Evolutionary conservation across 1,140 invertebrate species (phyloP), one percentile per base, ranked within the genome.

Genomic region (Micrasema minimum): DNA sequence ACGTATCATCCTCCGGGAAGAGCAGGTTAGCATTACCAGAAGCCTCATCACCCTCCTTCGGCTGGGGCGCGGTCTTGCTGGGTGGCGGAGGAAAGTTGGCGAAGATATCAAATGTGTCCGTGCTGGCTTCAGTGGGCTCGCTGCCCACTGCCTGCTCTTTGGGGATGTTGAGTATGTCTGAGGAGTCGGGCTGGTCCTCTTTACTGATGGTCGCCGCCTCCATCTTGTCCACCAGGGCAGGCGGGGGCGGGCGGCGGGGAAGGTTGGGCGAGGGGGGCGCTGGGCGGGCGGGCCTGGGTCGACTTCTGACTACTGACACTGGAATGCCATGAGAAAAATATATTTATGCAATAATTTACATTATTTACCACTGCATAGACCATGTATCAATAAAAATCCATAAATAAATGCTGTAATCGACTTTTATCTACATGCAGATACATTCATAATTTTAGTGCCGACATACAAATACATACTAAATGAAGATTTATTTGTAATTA

Each of bases 61-160:
- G 43, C 37, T 41, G 66, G 6, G 65, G 65, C 1, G 23, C 22
- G 14, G 35, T 69, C 46, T 69, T 75, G 18, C 65, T 71, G 1
- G 73, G 73, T 1, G 73, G 73, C 7, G 72, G 72, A 5, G 73
- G 73, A 35, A 75, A 75, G 46, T 75, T 75, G 41, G 74, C 70
- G 66, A 85, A 85, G 76, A 85, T 81, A 64, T 83, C 82, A 61
- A 85, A 85, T 0, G 83, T 83, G 51, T 85, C 82, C 1, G 66
- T 46, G n/a, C 38, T 22, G 12, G 9, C 7, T 16, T 9, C 20
- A 16, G 43, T 12, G 31, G 43, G 14, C 6, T 18, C 26, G 6
- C 10, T 12, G 12, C n/a, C 35, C 18, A 26, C 31, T 31, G 43
- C 22, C 0, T 11, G 20, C 12, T 2, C 43, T 31, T 64, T 64